A percentile compares a stretch with the other conserved stretches of the same genome.
Evolutionary conservation across 2,888 invertebrate species (phyloP).

Genomic region (Rotaria magnacalcarata): DNA sequence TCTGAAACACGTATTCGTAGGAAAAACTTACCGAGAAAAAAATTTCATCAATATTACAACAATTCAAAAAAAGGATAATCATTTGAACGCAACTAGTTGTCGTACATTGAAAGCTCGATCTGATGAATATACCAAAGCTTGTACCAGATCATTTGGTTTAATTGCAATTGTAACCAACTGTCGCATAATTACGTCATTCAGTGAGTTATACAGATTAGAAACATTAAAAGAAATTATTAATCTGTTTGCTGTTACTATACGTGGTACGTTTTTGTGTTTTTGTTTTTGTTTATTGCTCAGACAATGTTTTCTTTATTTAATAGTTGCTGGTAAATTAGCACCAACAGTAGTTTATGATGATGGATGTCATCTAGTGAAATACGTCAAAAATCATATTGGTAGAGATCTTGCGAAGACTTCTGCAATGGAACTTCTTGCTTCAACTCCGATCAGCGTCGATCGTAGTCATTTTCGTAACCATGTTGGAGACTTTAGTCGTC

Average conservation of each 20-base stretch:
- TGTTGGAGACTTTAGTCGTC: background rate
- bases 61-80: background rate
- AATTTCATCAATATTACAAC: background rate
- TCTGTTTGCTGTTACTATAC: background rate
- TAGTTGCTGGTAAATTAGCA: background rate
- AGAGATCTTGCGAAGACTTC: background rate
- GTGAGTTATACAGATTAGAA: background rate
- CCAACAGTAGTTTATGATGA: background rate
- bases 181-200: background rate
- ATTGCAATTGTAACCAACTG: background rate
- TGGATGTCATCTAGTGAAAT: too few relatives aligned
- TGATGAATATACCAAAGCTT: background rate
- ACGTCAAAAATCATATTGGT: background rate
- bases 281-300: background rate
- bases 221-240: background rate
- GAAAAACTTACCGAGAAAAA: background rate
- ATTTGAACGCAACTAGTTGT: background rate
- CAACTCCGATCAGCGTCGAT: background rate
- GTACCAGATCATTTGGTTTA: background rate
- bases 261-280: background rate
- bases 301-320: background rate
- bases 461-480: background rate
- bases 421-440: background rate
- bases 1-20: too few relatives aligned
- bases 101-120: background rate